These are phyloP conservation scores for Cebidichthys violaceus DNA, from an alignment of 2,113 vertebrate species.

Conservation along the genomic window DNA sequence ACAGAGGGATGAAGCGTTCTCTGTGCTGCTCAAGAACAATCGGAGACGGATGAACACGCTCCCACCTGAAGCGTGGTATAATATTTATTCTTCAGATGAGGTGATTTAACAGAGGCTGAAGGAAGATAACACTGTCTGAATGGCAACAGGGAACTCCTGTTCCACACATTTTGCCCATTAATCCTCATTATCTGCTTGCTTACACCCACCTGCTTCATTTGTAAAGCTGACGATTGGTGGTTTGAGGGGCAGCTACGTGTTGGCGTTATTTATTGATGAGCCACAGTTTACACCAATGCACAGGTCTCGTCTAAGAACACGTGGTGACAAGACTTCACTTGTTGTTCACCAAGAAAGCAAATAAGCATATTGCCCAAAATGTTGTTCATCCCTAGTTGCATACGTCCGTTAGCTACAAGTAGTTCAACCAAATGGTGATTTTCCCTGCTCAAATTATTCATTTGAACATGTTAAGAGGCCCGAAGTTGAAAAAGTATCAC, in stretches of 20 bases:
- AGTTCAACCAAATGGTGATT: background rate
- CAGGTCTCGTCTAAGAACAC: background rate
- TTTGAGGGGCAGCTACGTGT: background rate
- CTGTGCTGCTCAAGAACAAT: constrained; percentile 6
- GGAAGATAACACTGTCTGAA: constrained; percentile 17
- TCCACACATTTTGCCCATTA: constrained; percentile 11
- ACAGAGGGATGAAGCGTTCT: constrained; percentile 34
- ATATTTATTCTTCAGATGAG: constrained; percentile 32
- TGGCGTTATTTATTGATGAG: background rate
- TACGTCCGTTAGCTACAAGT: background rate
- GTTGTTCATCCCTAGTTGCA: too few relatives aligned
- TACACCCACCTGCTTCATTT: background rate
- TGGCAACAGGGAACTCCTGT: constrained; percentile 28
- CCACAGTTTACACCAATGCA: background rate
- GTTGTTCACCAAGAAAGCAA: background rate
- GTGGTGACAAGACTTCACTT: too few relatives aligned
- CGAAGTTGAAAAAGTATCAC: background rate
- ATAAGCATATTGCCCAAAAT: background rate
- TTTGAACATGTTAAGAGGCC: background rate
- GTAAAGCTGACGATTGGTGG: background rate
- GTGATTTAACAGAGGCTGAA: constrained; percentile 40
- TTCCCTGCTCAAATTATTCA: background rate
- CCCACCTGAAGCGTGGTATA: constrained; percentile 24
- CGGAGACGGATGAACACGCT: constrained; percentile 7
- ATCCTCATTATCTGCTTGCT: constrained; percentile 37